These are phyloP conservation scores for Oophaga sylvatica DNA, from an alignment of 2,797 vertebrate genomes.

Conservation along the genomic window DNA sequence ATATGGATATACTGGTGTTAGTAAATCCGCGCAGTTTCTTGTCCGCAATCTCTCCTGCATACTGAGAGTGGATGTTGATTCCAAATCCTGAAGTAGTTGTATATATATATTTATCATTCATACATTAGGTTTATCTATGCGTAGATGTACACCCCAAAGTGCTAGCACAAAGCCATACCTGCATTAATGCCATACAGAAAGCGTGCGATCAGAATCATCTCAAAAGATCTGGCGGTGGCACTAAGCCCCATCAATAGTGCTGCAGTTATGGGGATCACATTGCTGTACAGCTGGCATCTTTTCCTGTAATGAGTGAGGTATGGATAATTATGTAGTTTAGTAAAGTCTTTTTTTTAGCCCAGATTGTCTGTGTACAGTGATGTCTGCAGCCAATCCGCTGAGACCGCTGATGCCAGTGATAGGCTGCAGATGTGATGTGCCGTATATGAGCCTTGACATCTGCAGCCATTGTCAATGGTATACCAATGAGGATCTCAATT, in stretches of 20 bases:
- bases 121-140: neutral
- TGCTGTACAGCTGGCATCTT: slow-evolving; percentile 73
- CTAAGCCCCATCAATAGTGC: slow-evolving; percentile 77
- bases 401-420: no score
- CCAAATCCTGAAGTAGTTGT: slow-evolving; percentile 71
- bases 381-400: no score
- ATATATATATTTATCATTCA: neutral
- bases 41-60: slow-evolving; percentile 80
- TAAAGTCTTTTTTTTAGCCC: neutral
- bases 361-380: neutral
- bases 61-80: slow-evolving; percentile 72
- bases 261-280: slow-evolving; percentile 69
- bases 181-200: slow-evolving; percentile 74
- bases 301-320: slow-evolving; percentile 74
- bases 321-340: neutral
- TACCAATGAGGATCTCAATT: no score
- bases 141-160: neutral
- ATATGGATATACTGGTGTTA: slow-evolving; percentile 70
- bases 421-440: no score
- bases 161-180: slow-evolving; percentile 71
- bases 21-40: slow-evolving; percentile 75
- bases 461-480: no score
- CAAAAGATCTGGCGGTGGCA: slow-evolving; percentile 75
- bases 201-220: slow-evolving; percentile 82
- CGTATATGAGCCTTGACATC: no score